These are phyloP conservation scores for Spongilla lacustris DNA, from an alignment of 37 sponge, comb jelly and placozoan genomes.

Conservation along the genomic window DNA sequence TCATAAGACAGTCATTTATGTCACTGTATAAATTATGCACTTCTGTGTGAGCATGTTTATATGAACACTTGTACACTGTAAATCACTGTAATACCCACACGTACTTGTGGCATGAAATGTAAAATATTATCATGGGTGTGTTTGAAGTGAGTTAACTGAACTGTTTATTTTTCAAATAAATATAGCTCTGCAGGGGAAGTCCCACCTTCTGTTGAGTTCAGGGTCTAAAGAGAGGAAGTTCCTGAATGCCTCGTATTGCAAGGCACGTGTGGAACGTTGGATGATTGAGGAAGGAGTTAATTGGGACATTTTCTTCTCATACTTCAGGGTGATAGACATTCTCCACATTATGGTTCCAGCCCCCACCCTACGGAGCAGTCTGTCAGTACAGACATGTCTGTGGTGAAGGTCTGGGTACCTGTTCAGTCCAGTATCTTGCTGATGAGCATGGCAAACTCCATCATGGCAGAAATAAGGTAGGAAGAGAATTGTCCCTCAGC, in stretches of 20 bases:
- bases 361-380: slow-evolving; percentile 36
- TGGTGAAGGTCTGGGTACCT: slow-evolving; percentile 25
- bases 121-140: too few relatives aligned
- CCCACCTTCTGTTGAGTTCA: slow-evolving; percentile 10
- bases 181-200: neutral
- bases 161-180: neutral
- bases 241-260: slow-evolving; percentile 14
- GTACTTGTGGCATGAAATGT: too few relatives aligned
- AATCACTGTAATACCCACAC: too few relatives aligned
- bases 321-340: slow-evolving; percentile 30
- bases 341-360: slow-evolving; percentile 42
- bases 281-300: neutral
- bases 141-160: too few relatives aligned
- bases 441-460: slow-evolving; percentile 7
- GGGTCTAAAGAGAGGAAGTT: slow-evolving; percentile 11
- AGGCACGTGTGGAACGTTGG: slow-evolving; percentile 13
- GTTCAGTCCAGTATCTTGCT: slow-evolving; percentile 39
- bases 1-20: too few relatives aligned
- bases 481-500: neutral
- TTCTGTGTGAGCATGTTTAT: too few relatives aligned
- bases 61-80: too few relatives aligned
- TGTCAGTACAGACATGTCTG: slow-evolving; percentile 29
- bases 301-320: neutral
- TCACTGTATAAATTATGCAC: too few relatives aligned
- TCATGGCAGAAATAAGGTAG: slow-evolving; percentile 29